phyloP scores from a whole-genome alignment of 1,140 invertebrate genomes.

The Drosophila dunni region DNA sequence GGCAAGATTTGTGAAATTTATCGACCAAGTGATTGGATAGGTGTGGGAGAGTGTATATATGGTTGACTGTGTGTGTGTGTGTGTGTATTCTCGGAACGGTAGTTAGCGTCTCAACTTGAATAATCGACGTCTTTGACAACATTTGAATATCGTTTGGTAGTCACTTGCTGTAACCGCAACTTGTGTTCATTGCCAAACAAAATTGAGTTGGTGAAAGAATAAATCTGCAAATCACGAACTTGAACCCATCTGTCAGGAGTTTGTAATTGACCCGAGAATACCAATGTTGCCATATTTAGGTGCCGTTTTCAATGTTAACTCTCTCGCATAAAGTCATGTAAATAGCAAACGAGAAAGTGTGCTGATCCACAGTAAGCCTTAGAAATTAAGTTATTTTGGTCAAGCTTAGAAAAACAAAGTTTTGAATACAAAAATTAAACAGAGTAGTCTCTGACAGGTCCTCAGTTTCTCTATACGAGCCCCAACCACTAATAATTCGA shows the following conservation, averaged over 20 bases:
- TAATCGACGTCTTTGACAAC: conserved; percentile 76
- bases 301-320: conserved; percentile 34
- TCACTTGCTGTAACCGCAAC: conserved; percentile 20
- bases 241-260: conserved; percentile 76
- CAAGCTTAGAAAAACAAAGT: too few relatives aligned
- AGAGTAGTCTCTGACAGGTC: too few relatives aligned
- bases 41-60: conserved; percentile 49
- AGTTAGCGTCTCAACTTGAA: conserved; percentile 65
- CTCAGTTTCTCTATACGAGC: too few relatives aligned
- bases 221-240: conserved; percentile 77
- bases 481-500: too few relatives aligned
- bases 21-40: conserved; percentile 69
- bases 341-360: conserved; percentile 29
- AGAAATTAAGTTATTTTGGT: too few relatives aligned
- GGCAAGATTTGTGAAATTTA: conserved; percentile 80
- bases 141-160: conserved; percentile 73
- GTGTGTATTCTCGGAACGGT: conserved; percentile 69
- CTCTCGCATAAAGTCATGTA: conserved; percentile 10
- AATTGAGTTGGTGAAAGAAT: conserved; percentile 62
- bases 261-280: conserved; percentile 71
- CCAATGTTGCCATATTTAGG: conserved; percentile 60
- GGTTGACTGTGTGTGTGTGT: conserved; percentile 45
- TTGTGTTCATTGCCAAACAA: conserved; percentile 27
- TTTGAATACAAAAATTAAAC: too few relatives aligned
- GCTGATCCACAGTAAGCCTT: not conserved